Evolutionary conservation across 1,140 invertebrate species (phyloP).

Genomic region (Magallana ariakensis): DNA sequence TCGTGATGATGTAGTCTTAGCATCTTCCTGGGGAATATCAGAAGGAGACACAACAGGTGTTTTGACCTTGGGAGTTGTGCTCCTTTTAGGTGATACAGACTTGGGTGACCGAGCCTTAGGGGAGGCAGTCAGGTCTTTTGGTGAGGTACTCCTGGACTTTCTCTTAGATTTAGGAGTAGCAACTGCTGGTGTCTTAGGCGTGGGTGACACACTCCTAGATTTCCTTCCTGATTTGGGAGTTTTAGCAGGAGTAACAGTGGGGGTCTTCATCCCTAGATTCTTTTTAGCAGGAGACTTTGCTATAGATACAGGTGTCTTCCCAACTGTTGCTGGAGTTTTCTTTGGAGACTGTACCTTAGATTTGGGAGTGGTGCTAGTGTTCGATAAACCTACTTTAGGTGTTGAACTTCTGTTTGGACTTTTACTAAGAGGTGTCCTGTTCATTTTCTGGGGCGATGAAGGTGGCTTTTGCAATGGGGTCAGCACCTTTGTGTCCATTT

Average conservation of each 20-base stretch:
- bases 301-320: neutral
- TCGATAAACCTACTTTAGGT: conserved; percentile 13
- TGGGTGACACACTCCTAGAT: conserved; percentile 22
- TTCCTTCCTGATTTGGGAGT: conserved; percentile 44
- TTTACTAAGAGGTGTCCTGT: conserved; percentile 11
- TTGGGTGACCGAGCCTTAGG: neutral
- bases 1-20: neutral
- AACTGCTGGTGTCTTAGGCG: neutral
- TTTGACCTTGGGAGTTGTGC: neutral
- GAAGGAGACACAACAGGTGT: neutral
- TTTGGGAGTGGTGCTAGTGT: conserved; percentile 12
- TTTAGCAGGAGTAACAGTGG: neutral
- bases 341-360: neutral
- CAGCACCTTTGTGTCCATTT: conserved; percentile 40
- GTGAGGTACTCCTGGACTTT: neutral
- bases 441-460: neutral
- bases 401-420: conserved; percentile 3
- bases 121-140: neutral
- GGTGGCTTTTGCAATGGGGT: conserved; percentile 54
- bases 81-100: too few relatives aligned
- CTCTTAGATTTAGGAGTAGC: too few relatives aligned
- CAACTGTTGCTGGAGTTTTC: conserved; percentile 29
- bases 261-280: neutral
- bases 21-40: neutral
- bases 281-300: conserved; percentile 9